Conservation (phyloP, 2,797 vertebrate genomes). For the Gambelia wislizenii region DNA sequence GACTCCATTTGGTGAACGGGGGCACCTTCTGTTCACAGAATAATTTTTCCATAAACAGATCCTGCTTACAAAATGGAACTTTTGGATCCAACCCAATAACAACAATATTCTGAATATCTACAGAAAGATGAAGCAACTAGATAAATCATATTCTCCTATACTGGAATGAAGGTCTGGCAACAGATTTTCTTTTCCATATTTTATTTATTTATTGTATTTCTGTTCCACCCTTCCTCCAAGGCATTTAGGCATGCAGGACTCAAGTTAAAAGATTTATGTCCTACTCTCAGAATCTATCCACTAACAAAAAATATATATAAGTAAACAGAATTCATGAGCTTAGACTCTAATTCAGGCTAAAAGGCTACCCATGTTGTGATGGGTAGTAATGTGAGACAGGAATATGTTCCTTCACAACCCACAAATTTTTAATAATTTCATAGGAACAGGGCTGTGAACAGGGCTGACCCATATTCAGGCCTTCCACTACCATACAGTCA, state of each 20-base stretch:
- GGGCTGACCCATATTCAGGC: background rate
- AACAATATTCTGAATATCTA: background rate
- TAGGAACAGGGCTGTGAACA: background rate
- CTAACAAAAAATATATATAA: background rate
- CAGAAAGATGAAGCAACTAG: background rate
- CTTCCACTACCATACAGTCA: background rate
- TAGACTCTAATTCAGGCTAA: background rate
- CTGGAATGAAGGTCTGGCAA: background rate
- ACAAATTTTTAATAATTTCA: slow-evolving; percentile 19
- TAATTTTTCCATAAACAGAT: background rate
- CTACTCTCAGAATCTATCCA: background rate
- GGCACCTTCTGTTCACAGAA: background rate
- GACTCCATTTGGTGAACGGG: background rate
- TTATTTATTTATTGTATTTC: background rate
- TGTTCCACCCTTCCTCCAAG: background rate
- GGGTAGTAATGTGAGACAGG: background rate
- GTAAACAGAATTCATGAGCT: background rate
- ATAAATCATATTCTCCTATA: background rate
- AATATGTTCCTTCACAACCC: background rate
- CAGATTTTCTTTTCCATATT: background rate
- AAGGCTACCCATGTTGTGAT: no score
- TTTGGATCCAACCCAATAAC: background rate
- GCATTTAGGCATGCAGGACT: background rate
- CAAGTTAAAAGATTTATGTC: background rate
- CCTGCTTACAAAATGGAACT: background rate